Base-by-base conservation (phyloP, 2,113 vertebrate species). In the Ptilonorhynchus violaceus region DNA sequence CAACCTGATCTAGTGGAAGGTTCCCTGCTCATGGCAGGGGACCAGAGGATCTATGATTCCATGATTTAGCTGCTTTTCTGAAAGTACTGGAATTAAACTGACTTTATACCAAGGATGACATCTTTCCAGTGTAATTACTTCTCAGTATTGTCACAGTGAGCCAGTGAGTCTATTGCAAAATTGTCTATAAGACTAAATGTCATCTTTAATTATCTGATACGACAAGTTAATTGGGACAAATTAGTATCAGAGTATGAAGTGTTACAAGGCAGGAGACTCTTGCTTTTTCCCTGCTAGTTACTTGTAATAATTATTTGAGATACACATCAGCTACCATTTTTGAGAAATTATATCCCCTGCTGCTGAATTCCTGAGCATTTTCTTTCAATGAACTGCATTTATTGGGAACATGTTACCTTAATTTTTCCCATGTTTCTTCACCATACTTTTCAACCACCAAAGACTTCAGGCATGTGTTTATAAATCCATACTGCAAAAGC, bases 361-460 rank as follows among this genome's bases (percentile, higher is more conserved):
- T 79, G 24, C 72, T 67, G 58, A 55, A 72, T 59, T 78, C 60
- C 60, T 49, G 27, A 87, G 23, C 20, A 5, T 37, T 92, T 82
- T 53, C 55, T 72, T 49, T 30, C 75, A 68, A 9, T 20, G 21
- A 15, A 12, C 33, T 42, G 13, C 21, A 6, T 72, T 47, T 42
- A 66, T 35, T 33, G 9, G 53, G 52, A 84, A 46, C 50, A 35
- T 27, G 5, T 96, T 96, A 98, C 98, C 98, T 98, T 93, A 99
- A 93, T 96, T 98, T 98, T 85, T 98, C 97, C 98, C 98, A 98
- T 10, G 95, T 98, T 89, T 98, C 98, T 97, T 98, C 97, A 52
- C 97, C 97, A 47, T 98, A 98, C 80, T 98, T 98, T 91, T 98
- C 98, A 68, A 98, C 94, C 52, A 98, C 95, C 92, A 98, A 67